Evolutionary conservation across 2,888 invertebrate species (phyloP).

Genomic region (Hesperia comma): DNA sequence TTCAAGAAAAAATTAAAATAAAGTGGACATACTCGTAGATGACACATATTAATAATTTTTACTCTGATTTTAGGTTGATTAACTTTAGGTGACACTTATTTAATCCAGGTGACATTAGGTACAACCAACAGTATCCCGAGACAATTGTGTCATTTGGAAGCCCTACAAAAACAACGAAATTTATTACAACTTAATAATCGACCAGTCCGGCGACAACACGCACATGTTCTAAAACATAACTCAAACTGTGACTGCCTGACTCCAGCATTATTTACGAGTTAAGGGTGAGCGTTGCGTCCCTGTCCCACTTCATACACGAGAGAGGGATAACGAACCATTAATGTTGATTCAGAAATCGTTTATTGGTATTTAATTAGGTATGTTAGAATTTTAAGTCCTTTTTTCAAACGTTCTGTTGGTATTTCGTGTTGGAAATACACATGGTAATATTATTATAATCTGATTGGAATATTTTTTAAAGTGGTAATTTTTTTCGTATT

Average conservation of each 20-base stretch:
- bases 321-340: constrained; percentile 50
- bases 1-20: too few relatives aligned
- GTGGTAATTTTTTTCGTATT: neutral
- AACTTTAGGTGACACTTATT: too few relatives aligned
- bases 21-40: too few relatives aligned
- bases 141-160: constrained; percentile 56
- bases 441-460: constrained; percentile 22
- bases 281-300: constrained; percentile 62
- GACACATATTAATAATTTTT: too few relatives aligned
- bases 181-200: constrained; percentile 81
- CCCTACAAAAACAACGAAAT: constrained; percentile 57
- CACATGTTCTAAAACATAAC: constrained; percentile 74
- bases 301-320: constrained; percentile 45
- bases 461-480: constrained; percentile 35
- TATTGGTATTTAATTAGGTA: constrained; percentile 76
- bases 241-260: constrained; percentile 60
- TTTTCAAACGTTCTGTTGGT: constrained; percentile 44
- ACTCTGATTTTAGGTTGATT: too few relatives aligned
- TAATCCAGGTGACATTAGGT: too few relatives aligned
- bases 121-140: neutral
- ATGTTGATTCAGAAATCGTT: constrained; percentile 73
- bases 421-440: constrained; percentile 49
- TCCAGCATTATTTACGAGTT: constrained; percentile 74
- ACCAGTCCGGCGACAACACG: constrained; percentile 68
- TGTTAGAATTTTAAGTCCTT: constrained; percentile 44